Percentiles rank a stretch among this genome's conserved stretches.
phyloP scores from a whole-genome alignment of 1,140 invertebrate genomes.

The Dinoponera quadriceps region DNA sequence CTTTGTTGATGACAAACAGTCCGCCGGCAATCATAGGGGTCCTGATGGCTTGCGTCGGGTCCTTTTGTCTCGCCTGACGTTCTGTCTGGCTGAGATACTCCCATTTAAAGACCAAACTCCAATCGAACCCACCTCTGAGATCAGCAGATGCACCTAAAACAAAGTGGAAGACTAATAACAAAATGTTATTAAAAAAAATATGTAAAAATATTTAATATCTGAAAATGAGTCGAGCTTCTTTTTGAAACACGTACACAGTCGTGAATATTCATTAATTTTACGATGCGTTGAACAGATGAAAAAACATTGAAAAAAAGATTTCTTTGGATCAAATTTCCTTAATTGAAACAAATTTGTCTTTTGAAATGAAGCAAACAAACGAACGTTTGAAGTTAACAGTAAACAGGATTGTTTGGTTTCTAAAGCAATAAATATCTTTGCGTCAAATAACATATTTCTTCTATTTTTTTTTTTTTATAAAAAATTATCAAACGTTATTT shows the following conservation, averaged over 20 bases:
- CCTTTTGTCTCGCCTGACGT: constrained; percentile 91
- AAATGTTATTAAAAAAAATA: constrained; percentile 17
- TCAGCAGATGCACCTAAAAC: constrained; percentile 92
- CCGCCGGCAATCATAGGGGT: constrained; percentile 98
- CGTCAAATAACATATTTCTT: no score
- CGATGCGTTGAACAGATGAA: no score
- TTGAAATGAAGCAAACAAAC: no score
- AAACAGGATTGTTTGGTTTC: no score
- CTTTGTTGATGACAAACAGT: constrained; percentile 96
- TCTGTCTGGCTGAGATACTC: constrained; percentile 96
- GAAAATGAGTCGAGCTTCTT: neutral
- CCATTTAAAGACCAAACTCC: constrained; percentile 98
- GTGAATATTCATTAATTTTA: neutral
- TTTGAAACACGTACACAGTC: neutral
- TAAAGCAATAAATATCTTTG: no score
- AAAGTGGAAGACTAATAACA: neutral
- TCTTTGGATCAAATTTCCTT: no score
- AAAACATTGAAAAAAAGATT: no score
- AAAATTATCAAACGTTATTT: no score
- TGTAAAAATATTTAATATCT: neutral
- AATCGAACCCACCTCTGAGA: constrained; percentile 97
- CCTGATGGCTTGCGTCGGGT: constrained; percentile 92
- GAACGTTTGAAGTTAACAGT: no score
- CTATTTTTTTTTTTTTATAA: no score
- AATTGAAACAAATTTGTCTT: no score